phyloP scores from a whole-genome alignment of 2,113 vertebrate genomes.

The Scomber scombrus region DNA sequence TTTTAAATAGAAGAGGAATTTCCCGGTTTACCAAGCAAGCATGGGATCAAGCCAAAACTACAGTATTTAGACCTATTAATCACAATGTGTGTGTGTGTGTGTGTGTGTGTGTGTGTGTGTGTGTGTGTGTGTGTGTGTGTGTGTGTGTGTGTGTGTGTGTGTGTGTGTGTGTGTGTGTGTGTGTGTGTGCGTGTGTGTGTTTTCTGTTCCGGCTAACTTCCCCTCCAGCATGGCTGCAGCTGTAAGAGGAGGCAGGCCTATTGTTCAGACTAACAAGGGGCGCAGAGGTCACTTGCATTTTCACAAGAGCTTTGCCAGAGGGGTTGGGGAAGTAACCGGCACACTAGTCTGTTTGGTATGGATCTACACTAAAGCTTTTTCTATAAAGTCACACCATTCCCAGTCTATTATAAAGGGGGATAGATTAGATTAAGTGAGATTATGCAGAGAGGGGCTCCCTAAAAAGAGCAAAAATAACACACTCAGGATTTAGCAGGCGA shows the following conservation, averaged over 20 bases:
- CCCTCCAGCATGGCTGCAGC: constrained; percentile 73
- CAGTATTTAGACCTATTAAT: constrained; percentile 64
- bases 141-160: no score
- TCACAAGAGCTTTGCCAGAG: constrained; percentile 80
- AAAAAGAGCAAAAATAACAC: constrained; percentile 84
- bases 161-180: no score
- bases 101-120: no score
- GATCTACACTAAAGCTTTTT: constrained; percentile 80
- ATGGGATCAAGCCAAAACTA: constrained; percentile 40
- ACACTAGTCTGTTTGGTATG: constrained; percentile 73
- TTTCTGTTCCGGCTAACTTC: constrained; percentile 66
- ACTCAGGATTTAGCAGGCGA: constrained; percentile 75
- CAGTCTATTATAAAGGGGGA: constrained; percentile 79
- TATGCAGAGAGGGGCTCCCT: constrained; percentile 79
- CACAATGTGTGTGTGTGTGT: constrained; percentile 10
- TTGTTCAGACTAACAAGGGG: constrained; percentile 79
- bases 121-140: constrained; percentile 4
- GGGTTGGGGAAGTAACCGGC: constrained; percentile 63
- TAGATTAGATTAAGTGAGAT: constrained; percentile 86
- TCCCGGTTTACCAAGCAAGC: constrained; percentile 8
- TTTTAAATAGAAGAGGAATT: constrained; percentile 34
- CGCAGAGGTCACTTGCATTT: constrained; percentile 79
- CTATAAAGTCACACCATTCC: constrained; percentile 77
- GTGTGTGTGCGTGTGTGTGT: background rate
- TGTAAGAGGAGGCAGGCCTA: constrained; percentile 71